These are phyloP conservation scores for Mycalesis mineus DNA, from an alignment of 2,888 invertebrate genomes.

Conservation along the genomic window DNA sequence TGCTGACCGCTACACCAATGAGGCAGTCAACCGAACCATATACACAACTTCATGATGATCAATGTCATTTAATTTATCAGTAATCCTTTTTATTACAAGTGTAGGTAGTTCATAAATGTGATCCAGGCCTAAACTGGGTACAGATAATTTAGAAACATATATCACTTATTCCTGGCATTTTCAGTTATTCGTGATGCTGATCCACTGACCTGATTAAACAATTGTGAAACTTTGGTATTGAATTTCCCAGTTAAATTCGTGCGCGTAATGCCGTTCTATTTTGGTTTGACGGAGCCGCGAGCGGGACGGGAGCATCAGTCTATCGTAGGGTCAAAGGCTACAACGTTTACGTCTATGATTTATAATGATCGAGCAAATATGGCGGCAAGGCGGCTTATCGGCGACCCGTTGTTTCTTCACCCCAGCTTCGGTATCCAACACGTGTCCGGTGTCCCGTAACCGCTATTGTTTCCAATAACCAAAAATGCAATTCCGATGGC, in stretches of 20 bases:
- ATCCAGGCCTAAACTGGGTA: not conserved
- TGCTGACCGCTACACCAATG: too few species aligned
- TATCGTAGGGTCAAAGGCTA: slow-evolving; percentile 62
- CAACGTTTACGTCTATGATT: slow-evolving; percentile 57
- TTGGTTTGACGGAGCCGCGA: slow-evolving; percentile 12
- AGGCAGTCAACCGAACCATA: too few species aligned
- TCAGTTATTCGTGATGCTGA: slow-evolving; percentile 13
- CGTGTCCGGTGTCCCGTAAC: slow-evolving; percentile 30
- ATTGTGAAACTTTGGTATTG: slow-evolving; percentile 20
- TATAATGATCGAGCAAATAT: slow-evolving; percentile 64
- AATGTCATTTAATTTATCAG: too few species aligned
- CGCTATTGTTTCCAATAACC: slow-evolving; percentile 18
- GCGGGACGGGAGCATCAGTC: slow-evolving; percentile 25
- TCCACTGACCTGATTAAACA: slow-evolving; percentile 19
- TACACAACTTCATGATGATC: too few species aligned
- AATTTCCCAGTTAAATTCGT: slow-evolving; percentile 17
- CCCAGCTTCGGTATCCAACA: slow-evolving; percentile 42
- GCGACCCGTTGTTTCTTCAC: slow-evolving; percentile 57
- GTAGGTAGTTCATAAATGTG: not conserved
- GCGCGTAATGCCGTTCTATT: slow-evolving; percentile 9
- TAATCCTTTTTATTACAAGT: too few species aligned
- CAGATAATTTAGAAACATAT: not conserved
- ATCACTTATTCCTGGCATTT: slow-evolving; percentile 6
- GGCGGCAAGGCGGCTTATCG: slow-evolving; percentile 53
- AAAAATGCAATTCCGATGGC: slow-evolving; percentile 6